A percentile compares a stretch with the other conserved stretches of the same genome.
Evolutionary conservation across 2,797 vertebrate species (phyloP).

Genomic region (Trichosurus vulpecula): DNA sequence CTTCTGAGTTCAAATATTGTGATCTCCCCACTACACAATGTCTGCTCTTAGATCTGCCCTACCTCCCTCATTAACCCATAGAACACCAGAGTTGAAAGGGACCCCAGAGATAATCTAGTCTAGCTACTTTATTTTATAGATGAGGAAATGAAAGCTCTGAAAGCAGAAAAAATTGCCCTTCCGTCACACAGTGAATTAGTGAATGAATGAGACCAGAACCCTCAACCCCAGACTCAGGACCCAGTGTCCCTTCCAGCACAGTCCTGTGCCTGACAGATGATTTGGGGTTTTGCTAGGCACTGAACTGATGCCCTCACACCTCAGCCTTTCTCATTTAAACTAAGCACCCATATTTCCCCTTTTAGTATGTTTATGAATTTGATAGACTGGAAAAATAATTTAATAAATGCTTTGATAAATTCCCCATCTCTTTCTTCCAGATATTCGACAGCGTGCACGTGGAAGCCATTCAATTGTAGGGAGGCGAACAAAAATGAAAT

Average conservation of each 20-base stretch:
- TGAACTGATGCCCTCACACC: background rate
- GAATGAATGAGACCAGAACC: background rate
- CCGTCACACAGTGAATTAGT: background rate
- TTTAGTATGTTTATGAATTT: slow-evolving; percentile 60
- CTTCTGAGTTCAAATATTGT: background rate
- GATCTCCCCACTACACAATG: background rate
- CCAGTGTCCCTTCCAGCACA: background rate
- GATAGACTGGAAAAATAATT: slow-evolving; percentile 77
- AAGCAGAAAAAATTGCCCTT: background rate
- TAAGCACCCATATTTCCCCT: slow-evolving; percentile 30
- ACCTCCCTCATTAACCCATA: background rate
- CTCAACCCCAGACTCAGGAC: background rate
- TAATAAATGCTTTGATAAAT: slow-evolving; percentile 77
- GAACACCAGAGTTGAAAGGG: background rate
- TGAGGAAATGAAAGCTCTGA: background rate
- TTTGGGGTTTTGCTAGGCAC: background rate
- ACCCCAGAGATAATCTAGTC: background rate
- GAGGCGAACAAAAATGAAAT: slow-evolving; percentile 78
- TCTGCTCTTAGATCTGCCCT: background rate
- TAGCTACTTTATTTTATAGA: background rate
- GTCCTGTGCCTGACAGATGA: background rate
- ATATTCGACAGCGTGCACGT: slow-evolving; percentile 52
- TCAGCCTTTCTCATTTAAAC: slow-evolving; percentile 20
- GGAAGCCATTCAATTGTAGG: slow-evolving; percentile 69
- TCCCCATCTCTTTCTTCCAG: slow-evolving; percentile 69